These are phyloP conservation scores for Drosophila histrio DNA, from an alignment of 2,888 invertebrate genomes.

Conservation along the genomic window DNA sequence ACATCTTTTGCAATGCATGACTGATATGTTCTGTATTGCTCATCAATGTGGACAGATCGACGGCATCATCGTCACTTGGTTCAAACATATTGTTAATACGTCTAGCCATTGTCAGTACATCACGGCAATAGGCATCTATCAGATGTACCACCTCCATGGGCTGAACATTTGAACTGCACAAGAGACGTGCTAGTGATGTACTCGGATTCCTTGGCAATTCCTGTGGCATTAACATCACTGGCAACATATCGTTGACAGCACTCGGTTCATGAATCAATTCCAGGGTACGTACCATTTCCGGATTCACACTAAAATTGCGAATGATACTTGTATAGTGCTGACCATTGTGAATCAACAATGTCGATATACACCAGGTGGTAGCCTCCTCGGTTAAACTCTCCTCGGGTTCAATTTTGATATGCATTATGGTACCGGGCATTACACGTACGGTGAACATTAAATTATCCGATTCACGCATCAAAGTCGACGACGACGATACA, in stretches of 20 bases:
- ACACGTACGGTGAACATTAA: constrained; percentile 3
- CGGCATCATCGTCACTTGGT: too few relatives aligned
- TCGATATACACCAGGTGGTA: constrained; percentile 29
- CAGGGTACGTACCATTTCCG: neutral
- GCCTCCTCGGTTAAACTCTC: neutral
- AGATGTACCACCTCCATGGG: neutral
- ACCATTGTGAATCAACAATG: constrained; percentile 23
- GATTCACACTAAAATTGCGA: constrained; percentile 1
- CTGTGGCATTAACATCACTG: neutral
- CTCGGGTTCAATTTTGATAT: constrained; percentile 10
- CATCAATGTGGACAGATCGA: neutral
- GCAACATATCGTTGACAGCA: neutral
- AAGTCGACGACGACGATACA: neutral
- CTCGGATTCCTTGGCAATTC: neutral
- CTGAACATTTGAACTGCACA: neutral
- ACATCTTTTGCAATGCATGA: neutral
- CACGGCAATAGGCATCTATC: neutral
- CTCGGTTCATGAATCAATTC: neutral
- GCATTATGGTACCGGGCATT: constrained; percentile 4
- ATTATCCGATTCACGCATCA: neutral
- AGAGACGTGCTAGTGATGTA: neutral
- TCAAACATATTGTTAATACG: neutral
- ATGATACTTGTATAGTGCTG: constrained; percentile 11
- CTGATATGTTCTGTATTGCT: too few relatives aligned
- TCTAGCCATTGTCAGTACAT: neutral